phyloP scores from a whole-genome alignment of 2,797 vertebrate genomes.

The Peromyscus eremicus region DNA sequence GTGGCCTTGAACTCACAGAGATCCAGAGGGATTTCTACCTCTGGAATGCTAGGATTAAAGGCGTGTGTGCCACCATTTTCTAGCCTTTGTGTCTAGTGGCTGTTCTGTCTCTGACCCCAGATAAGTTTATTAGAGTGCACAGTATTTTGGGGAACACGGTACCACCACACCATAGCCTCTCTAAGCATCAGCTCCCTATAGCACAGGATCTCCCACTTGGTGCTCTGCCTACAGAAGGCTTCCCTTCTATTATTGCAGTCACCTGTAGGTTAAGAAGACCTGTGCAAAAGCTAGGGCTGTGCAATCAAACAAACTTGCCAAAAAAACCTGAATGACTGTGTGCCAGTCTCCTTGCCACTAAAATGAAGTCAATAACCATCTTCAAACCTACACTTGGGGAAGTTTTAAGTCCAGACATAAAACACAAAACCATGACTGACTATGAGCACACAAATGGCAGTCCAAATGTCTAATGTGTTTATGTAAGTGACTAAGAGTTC shows the following conservation, averaged over 20 bases:
- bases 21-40: no score
- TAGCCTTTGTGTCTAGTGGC: no score
- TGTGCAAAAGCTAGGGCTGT: not conserved
- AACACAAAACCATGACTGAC: not conserved
- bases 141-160: no score
- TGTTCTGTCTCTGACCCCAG: no score
- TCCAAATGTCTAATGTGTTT: not conserved
- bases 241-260: accelerated
- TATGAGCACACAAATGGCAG: not conserved
- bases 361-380: not conserved
- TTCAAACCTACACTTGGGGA: accelerated
- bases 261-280: accelerated
- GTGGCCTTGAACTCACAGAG: no score
- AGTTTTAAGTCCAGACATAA: not conserved
- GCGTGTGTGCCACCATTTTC: no score
- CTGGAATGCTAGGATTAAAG: no score
- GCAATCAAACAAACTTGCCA: not conserved
- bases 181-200: accelerated
- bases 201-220: accelerated
- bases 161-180: accelerated
- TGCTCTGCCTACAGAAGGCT: not conserved
- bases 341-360: not conserved
- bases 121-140: no score
- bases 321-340: not conserved
- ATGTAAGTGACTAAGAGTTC: not conserved